Evolutionary conservation across 2,113 vertebrate species (phyloP).

Genomic region (Sylvia atricapilla): DNA sequence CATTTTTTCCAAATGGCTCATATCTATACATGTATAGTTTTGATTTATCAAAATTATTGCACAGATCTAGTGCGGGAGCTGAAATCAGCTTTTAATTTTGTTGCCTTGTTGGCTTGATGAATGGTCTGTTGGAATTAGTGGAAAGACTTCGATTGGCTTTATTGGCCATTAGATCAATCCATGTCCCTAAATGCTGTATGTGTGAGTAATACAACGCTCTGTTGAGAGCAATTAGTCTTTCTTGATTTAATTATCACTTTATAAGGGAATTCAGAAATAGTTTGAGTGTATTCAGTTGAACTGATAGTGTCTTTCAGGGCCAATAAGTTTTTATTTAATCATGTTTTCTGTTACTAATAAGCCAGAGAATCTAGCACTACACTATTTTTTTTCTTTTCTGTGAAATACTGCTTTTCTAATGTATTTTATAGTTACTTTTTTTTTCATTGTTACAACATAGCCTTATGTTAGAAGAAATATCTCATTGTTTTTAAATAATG

Average conservation of each 20-base stretch:
- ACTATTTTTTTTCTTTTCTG: neutral
- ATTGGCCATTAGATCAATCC: neutral
- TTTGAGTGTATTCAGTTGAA: neutral
- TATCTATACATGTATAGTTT: neutral
- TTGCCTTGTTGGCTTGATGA: neutral
- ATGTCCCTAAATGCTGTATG: neutral
- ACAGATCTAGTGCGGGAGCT: neutral
- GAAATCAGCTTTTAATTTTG: neutral
- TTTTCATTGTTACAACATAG: neutral
- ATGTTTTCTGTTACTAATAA: neutral
- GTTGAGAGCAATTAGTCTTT: slow-evolving; percentile 4
- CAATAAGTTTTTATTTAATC: neutral
- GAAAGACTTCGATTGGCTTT: neutral
- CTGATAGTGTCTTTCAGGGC: neutral
- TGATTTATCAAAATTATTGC: neutral
- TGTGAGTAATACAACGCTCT: neutral
- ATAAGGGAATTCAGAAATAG: neutral
- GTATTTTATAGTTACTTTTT: neutral
- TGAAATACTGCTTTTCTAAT: neutral
- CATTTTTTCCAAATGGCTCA: neutral
- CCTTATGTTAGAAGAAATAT: neutral
- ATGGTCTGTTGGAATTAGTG: neutral
- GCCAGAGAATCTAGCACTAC: neutral
- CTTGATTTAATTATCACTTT: neutral
- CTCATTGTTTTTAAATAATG: neutral